Evolutionary conservation across 2,797 vertebrate species (phyloP), one percentile per base, ranked within the genome.

Genomic region (Diplodus sargus): DNA sequence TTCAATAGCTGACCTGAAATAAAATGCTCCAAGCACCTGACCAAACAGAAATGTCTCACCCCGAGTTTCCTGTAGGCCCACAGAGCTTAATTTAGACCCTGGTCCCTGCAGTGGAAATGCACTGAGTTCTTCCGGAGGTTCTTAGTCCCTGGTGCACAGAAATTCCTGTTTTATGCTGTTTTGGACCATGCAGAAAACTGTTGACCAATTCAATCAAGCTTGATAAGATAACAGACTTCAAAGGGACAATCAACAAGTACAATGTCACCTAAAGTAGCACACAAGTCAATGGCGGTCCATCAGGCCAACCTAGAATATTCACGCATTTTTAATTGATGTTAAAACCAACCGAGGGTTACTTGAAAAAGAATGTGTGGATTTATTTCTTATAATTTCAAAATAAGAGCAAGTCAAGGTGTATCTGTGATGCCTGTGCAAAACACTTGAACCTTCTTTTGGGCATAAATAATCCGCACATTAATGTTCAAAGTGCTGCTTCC

Each of bases 381-480:
- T 49, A 16, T 61, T 63, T 51, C 18, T 48, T 17, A 18, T 0
- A 12, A 77, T 52, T 83, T 76, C 61, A 74, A 78, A 85, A 63
- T 69, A 59, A 59, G n/a, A 49, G 57, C 23, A 15, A 59, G 56
- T 5, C n/a, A 60, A 34, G 34, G 52, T n/a, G 25, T 13, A 20
- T 56, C 39, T 20, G 17, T 23, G 64, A 74, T 25, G 16, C 30
- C 34, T 43, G 30, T 45, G 70, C 57, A 56, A 22, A 60, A 25
- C 9, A 16, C 17, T 45, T 48, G 5, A 60, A 65, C 12, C 39
- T 49, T 69, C 59, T 71, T 76, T 69, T 59, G 56, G 80, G 65
- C 68, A 77, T 76, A 84, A 89, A 88, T 85, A 82, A 80, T 84
- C 54, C 60, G n/a, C 76, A 64, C 58, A 65, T 78, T 78, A 78